phyloP scores from a whole-genome alignment of 2,797 vertebrate genomes.

The Cyprinella venusta region DNA sequence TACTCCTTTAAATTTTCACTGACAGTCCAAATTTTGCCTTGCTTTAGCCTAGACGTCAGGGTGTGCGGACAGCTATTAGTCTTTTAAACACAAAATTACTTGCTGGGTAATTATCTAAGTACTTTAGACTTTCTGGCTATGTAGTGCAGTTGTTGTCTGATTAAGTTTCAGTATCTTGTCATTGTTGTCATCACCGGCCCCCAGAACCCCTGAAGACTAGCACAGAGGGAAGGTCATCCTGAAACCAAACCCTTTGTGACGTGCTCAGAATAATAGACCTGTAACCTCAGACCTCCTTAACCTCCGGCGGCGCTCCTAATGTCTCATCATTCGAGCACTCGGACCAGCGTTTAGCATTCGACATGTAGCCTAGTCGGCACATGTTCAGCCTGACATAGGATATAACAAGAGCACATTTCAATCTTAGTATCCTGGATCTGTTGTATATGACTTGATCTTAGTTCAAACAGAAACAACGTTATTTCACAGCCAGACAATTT shows the following conservation, averaged over 20 bases:
- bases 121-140: not conserved
- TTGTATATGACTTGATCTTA: not conserved
- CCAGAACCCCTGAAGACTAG: constrained; percentile 65
- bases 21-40: too few relatives aligned
- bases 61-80: too few relatives aligned
- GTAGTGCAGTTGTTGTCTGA: not conserved
- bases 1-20: too few relatives aligned
- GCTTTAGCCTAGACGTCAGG: too few relatives aligned
- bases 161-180: constrained; percentile 65
- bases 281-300: constrained; percentile 59
- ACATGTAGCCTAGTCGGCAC: not conserved
- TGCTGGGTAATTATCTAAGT: not conserved
- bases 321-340: not conserved
- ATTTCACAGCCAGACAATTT: too few relatives aligned
- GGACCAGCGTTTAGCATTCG: not conserved
- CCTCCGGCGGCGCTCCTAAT: not conserved
- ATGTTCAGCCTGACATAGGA: not conserved
- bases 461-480: too few relatives aligned
- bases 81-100: too few relatives aligned
- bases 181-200: constrained; percentile 69
- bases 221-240: constrained; percentile 41
- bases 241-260: constrained; percentile 71
- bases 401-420: not conserved
- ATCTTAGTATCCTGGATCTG: not conserved
- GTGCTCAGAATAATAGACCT: constrained; percentile 51